These are phyloP conservation scores for Cotesia chilonis DNA, from an alignment of 1,140 invertebrate genomes.

Conservation along the genomic window DNA sequence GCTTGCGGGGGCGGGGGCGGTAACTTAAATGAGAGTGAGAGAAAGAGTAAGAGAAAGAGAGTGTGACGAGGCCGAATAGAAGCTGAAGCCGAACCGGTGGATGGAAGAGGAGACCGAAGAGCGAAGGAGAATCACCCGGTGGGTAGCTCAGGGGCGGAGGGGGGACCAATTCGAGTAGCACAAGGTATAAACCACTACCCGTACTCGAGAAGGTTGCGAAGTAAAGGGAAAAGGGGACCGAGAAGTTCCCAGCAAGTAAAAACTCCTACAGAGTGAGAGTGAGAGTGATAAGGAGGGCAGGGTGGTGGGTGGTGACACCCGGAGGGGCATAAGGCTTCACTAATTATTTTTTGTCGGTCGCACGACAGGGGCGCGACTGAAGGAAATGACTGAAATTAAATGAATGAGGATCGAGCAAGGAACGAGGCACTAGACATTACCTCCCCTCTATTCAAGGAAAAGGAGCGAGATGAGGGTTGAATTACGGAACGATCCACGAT, in stretches of 20 bases:
- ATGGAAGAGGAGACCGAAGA: conserved; percentile 48
- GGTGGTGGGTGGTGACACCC: conserved; percentile 21
- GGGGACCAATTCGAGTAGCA: conserved; percentile 29
- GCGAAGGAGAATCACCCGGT: conserved; percentile 45
- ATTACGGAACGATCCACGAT: conserved; percentile 17
- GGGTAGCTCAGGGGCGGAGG: conserved; percentile 49
- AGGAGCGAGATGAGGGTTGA: conserved; percentile 9
- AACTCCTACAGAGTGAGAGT: conserved; percentile 31
- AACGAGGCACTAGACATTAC: not conserved
- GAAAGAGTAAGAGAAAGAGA: conserved; percentile 1
- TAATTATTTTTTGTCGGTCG: conserved; percentile 65
- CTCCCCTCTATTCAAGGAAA: not conserved
- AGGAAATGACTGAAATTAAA: conserved; percentile 62
- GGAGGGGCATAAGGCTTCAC: conserved; percentile 62
- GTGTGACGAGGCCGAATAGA: conserved; percentile 21
- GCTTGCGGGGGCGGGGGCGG: conserved; percentile 28
- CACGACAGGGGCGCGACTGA: conserved; percentile 59
- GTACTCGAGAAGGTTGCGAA: not conserved
- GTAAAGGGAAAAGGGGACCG: conserved; percentile 3
- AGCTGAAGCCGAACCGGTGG: conserved; percentile 10
- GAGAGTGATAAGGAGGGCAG: not conserved
- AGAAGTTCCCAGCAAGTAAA: conserved; percentile 24
- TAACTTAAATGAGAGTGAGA: conserved; percentile 15
- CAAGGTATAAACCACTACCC: conserved; percentile 9
- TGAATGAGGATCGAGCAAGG: conserved; percentile 54